Conservation (phyloP, 2,797 vertebrate genomes). For the Clarias fuscus region DNA sequence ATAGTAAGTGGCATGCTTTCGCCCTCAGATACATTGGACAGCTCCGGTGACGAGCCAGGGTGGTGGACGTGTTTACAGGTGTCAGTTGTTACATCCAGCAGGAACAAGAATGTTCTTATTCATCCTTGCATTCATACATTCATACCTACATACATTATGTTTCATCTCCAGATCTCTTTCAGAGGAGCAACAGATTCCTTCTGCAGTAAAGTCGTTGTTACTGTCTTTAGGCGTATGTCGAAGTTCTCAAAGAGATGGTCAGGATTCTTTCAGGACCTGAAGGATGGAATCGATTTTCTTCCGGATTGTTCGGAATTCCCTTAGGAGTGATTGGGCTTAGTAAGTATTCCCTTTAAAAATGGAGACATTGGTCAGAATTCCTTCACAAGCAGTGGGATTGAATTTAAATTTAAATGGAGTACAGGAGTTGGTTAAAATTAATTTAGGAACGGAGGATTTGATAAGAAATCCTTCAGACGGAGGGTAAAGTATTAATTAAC, state of each 20-base stretch:
- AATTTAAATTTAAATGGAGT: too few species aligned
- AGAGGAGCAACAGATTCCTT: neutral
- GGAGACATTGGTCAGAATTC: neutral
- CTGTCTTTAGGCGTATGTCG: neutral
- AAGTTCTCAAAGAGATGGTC: too few species aligned
- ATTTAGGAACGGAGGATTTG: neutral
- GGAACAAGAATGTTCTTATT: neutral
- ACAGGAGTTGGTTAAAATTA: neutral
- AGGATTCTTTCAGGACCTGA: too few species aligned
- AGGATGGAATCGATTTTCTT: too few species aligned
- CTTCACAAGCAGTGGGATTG: neutral
- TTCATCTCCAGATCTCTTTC: too few species aligned
- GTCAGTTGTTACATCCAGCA: too few species aligned
- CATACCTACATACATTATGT: too few species aligned
- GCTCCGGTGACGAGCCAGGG: neutral
- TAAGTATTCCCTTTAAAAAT: neutral
- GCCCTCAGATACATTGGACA: neutral
- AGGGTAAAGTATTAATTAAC: too few species aligned
- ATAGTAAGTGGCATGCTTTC: neutral
- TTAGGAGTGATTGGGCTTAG: neutral
- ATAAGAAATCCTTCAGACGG: too few species aligned
- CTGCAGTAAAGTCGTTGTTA: neutral
- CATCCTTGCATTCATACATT: neutral
- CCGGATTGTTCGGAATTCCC: neutral
- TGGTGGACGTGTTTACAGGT: neutral